These are phyloP conservation scores for Cydia splendana DNA, from an alignment of 1,140 invertebrate genomes.

Conservation along the genomic window DNA sequence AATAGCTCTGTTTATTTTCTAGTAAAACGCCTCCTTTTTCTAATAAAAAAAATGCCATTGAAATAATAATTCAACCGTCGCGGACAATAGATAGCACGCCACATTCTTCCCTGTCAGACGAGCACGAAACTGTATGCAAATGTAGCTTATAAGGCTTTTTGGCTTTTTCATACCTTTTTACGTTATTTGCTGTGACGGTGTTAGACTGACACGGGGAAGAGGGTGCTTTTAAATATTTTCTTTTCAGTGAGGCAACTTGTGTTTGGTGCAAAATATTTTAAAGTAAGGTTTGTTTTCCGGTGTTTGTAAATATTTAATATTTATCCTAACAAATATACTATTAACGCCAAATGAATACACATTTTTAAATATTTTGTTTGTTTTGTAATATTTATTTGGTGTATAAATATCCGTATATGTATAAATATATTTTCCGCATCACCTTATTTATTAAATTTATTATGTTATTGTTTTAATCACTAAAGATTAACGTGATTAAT, in stretches of 20 bases:
- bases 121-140: conserved; percentile 63
- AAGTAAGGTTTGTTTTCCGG: too few species aligned
- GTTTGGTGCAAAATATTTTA: background rate
- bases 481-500: too few species aligned
- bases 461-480: too few species aligned
- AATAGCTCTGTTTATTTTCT: conserved; percentile 73
- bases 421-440: too few species aligned
- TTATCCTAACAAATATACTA: too few species aligned
- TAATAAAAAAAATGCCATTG: conserved; percentile 66
- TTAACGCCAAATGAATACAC: too few species aligned
- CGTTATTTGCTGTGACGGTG: conserved; percentile 36
- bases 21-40: conserved; percentile 65
- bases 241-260: background rate
- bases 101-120: conserved; percentile 52
- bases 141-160: conserved; percentile 46
- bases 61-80: conserved; percentile 66
- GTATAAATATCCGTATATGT: too few species aligned
- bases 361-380: too few species aligned
- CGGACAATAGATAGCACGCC: conserved; percentile 61
- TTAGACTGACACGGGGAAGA: background rate
- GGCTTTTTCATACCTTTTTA: conserved; percentile 49
- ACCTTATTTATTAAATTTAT: too few species aligned
- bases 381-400: too few species aligned
- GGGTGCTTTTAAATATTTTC: background rate
- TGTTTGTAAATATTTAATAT: too few species aligned